These are phyloP conservation scores for Callipepla californica DNA, from an alignment of 2,113 vertebrate species.

Conservation along the genomic window DNA sequence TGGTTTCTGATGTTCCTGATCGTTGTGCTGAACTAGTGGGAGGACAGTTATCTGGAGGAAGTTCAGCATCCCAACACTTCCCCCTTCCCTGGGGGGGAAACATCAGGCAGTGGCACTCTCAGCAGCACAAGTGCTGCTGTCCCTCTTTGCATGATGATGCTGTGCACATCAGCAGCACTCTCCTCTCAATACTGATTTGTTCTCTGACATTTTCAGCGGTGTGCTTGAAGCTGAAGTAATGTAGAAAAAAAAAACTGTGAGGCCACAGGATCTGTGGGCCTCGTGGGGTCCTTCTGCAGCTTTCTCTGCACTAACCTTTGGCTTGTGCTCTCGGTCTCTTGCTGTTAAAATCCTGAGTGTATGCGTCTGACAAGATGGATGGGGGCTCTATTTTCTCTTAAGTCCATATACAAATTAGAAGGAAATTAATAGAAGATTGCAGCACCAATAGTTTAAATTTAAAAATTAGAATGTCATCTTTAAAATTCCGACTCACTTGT, in stretches of 20 bases:
- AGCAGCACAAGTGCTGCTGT: not conserved
- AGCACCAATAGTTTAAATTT: conserved; percentile 7
- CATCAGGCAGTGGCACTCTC: accelerated
- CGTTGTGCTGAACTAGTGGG: not conserved
- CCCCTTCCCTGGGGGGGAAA: not conserved
- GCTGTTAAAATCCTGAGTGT: not conserved
- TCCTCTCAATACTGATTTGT: not conserved
- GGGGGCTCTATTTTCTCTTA: not conserved
- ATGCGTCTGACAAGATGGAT: not conserved
- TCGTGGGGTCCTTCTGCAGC: not conserved
- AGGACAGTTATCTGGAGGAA: not conserved
- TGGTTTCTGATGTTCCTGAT: not conserved
- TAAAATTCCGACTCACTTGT: not conserved
- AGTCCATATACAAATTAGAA: not conserved
- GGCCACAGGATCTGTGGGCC: not conserved
- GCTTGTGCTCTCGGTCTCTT: not conserved
- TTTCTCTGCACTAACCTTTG: not conserved
- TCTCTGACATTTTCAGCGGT: not conserved
- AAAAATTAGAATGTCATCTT: conserved; percentile 3
- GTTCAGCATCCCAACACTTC: not conserved
- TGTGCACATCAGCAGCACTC: not conserved
- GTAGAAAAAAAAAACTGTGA: not conserved
- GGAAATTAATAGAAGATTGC: not conserved
- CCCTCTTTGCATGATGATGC: not conserved
- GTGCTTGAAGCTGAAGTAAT: not conserved